A percentile compares a stretch with the other conserved stretches of the same genome.
Evolutionary conservation across 2,888 invertebrate genomes (phyloP).

Genomic region (Iselma pallidipennis): DNA sequence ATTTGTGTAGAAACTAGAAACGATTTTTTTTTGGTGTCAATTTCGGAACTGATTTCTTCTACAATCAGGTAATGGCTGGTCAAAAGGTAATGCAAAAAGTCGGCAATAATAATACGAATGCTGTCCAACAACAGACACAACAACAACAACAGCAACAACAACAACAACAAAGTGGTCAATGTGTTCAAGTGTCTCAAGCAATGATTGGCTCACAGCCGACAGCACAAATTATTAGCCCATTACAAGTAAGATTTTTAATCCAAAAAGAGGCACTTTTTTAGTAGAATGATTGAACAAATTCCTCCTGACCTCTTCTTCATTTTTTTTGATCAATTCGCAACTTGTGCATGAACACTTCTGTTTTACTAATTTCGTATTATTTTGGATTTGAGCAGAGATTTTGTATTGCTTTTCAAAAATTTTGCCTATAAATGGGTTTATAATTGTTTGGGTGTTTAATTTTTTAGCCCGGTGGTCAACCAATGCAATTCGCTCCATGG

Average conservation of each 20-base stretch:
- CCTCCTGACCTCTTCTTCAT: too few species aligned
- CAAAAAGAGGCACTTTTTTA: too few species aligned
- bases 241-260: slow-evolving; percentile 60
- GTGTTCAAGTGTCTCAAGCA: slow-evolving; percentile 73
- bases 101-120: slow-evolving; percentile 48
- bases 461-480: slow-evolving; percentile 64
- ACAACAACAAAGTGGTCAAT: slow-evolving; percentile 69
- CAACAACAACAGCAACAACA: slow-evolving; percentile 69
- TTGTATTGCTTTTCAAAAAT: slow-evolving; percentile 3
- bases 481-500: slow-evolving; percentile 82
- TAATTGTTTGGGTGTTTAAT: slow-evolving; percentile 1
- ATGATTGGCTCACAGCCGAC: slow-evolving; percentile 68
- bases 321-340: too few species aligned
- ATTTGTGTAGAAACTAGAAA: too few species aligned
- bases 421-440: slow-evolving; percentile 1
- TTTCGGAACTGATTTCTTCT: slow-evolving; percentile 14
- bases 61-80: slow-evolving; percentile 51
- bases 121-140: slow-evolving; percentile 59
- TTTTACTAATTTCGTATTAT: too few species aligned
- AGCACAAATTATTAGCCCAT: slow-evolving; percentile 73
- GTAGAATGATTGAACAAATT: too few species aligned
- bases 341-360: too few species aligned
- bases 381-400: too few species aligned
- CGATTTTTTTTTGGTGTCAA: neutral
- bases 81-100: slow-evolving; percentile 64